A percentile compares a stretch with the other conserved stretches of the same genome.
Conservation (phyloP, 2,888 invertebrate genomes). For the Bombylius discolor region DNA sequence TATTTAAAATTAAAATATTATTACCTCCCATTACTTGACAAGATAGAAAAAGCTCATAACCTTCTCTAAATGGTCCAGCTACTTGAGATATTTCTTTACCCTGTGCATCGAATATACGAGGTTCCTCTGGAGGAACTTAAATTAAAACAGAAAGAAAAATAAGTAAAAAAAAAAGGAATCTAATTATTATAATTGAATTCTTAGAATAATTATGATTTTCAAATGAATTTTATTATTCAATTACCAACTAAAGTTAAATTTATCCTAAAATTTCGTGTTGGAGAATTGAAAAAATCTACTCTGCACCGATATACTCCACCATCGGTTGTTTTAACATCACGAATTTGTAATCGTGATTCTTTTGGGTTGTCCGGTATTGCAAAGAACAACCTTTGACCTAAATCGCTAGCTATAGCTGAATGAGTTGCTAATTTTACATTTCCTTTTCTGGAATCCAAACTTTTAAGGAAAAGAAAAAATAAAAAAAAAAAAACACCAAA, state of each 20-base stretch:
- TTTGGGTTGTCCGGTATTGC: constrained; percentile 56
- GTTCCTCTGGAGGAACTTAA: constrained; percentile 64
- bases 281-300: constrained; percentile 79
- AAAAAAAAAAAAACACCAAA: not conserved
- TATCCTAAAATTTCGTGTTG: constrained; percentile 73
- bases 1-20: constrained; percentile 14
- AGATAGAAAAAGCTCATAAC: constrained; percentile 66
- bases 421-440: constrained; percentile 53
- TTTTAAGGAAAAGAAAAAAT: constrained; percentile 27
- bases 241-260: constrained; percentile 78
- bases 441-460: constrained; percentile 65
- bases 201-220: no score
- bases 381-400: constrained; percentile 63
- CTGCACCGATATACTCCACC: constrained; percentile 78
- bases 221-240: no score
- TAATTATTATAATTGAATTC: no score
- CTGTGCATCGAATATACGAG: constrained; percentile 70
- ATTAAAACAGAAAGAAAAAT: constrained; percentile 7
- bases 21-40: constrained; percentile 82
- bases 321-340: constrained; percentile 56
- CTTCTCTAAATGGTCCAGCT: constrained; percentile 78
- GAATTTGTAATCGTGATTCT: constrained; percentile 60
- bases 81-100: constrained; percentile 64
- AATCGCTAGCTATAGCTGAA: constrained; percentile 64
- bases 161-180: constrained; percentile 2